Percentiles rank a stretch among this genome's conserved stretches.
Conservation (phyloP, 2,113 vertebrate genomes). For the Tragelaphus imberbis region DNA sequence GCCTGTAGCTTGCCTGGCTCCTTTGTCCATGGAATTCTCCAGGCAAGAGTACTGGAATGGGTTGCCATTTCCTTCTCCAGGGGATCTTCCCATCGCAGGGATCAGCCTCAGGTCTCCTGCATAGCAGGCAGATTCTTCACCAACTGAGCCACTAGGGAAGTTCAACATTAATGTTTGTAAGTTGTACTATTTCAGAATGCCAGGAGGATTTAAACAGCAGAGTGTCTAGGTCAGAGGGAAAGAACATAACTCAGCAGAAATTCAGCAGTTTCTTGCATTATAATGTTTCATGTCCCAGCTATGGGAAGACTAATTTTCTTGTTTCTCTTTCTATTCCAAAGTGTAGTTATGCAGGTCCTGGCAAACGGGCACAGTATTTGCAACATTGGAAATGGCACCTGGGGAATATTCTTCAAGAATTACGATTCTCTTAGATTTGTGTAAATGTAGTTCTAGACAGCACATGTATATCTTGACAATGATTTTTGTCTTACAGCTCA, state of each 20-base stretch:
- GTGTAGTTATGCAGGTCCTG: background rate
- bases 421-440: background rate
- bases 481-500: background rate
- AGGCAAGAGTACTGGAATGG: background rate
- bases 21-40: background rate
- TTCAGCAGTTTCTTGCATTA: background rate
- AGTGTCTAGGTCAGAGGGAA: background rate
- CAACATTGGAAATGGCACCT: background rate
- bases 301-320: background rate
- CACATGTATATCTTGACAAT: background rate
- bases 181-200: background rate
- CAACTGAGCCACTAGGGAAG: background rate
- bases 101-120: background rate
- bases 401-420: background rate
- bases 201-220: background rate
- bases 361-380: background rate
- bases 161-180: background rate
- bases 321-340: background rate
- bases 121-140: background rate
- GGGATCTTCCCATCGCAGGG: background rate
- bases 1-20: background rate
- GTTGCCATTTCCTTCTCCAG: background rate
- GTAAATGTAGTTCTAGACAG: background rate
- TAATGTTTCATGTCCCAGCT: background rate
- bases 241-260: background rate